Evolutionary conservation across 2,113 vertebrate genomes (phyloP), one percentile per base, ranked within the genome.

Genomic region (Hassar affinis): DNA sequence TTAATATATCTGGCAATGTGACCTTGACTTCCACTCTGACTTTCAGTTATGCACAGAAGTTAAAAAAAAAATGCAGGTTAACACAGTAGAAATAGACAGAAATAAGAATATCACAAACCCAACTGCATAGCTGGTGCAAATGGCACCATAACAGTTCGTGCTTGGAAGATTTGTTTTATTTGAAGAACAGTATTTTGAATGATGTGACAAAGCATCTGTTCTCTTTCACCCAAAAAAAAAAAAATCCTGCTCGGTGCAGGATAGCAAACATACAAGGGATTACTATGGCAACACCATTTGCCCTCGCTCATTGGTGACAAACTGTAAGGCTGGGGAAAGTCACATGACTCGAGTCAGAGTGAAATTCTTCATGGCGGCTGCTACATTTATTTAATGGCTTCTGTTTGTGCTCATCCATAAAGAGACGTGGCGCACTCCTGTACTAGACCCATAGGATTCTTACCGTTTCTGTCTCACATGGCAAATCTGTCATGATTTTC

Each of bases 281-380:
- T 85, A 87, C 86, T 87, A 87, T 87, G 86, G 86, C 86, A 87
- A 87, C 86, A 85, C 84, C 64, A 74, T 85, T 85, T 87, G 86
- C 84, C 72, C 81, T 87, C 47, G 45, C 72, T 87, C 84, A 85
- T 85, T 87, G 84, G 86, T 84, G 86, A 81, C 76, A 85, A 84
- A 83, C 84, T 84, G 78, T 87, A 85, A 87, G 85, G 84, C 77
- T 85, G 86, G 68, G 77, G 75, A 79, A 87, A 72, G 78, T 85
- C 86, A 87, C 80, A 52, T 87, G 86, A 84, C 86, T 80, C 30
- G 22, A 80, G 80, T 85, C 83, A 79, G 86, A 87, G 81, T 66
- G 47, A 51, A 71, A 84, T 83, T 83, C 81, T 85, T 82, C 72
- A 72, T 85, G 84, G 84, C 81, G 81, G 71, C 78, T 83, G 45